Conservation (phyloP, 2,113 vertebrate genomes). For the Sardina pilchardus region DNA sequence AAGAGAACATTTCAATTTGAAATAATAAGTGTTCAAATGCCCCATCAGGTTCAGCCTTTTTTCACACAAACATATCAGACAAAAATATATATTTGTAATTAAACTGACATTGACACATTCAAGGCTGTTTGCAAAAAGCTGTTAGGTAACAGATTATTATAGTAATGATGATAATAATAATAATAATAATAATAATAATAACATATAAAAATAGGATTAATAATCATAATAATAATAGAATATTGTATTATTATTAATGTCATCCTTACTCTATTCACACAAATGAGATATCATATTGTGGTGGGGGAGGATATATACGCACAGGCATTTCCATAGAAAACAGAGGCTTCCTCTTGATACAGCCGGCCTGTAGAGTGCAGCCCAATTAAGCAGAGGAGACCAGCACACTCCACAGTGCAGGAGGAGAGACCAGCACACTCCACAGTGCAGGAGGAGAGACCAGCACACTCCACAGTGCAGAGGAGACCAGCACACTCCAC, state of each 20-base stretch:
- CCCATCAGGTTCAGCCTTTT: not conserved
- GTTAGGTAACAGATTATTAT: not conserved
- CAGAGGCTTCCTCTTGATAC: not conserved
- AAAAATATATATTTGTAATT: not conserved
- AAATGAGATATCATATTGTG: too few relatives aligned
- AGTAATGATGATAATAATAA: not conserved
- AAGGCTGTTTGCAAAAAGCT: not conserved
- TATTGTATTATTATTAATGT: not conserved
- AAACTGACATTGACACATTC: not conserved
- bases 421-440: not conserved
- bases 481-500: not conserved
- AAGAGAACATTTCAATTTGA: not conserved
- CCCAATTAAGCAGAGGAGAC: not conserved
- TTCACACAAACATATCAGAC: not conserved
- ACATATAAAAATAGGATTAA: not conserved
- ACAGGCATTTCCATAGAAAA: not conserved
- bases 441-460: not conserved
- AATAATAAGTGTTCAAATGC: not conserved
- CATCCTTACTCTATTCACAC: too few relatives aligned
- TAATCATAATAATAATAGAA: not conserved
- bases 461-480: too few relatives aligned
- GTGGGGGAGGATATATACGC: not conserved
- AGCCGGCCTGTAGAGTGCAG: not conserved
- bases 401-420: not conserved
- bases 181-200: not conserved